Conservation (phyloP, 1,140 invertebrate genomes). For the Phymorhynchus buccinoides region DNA sequence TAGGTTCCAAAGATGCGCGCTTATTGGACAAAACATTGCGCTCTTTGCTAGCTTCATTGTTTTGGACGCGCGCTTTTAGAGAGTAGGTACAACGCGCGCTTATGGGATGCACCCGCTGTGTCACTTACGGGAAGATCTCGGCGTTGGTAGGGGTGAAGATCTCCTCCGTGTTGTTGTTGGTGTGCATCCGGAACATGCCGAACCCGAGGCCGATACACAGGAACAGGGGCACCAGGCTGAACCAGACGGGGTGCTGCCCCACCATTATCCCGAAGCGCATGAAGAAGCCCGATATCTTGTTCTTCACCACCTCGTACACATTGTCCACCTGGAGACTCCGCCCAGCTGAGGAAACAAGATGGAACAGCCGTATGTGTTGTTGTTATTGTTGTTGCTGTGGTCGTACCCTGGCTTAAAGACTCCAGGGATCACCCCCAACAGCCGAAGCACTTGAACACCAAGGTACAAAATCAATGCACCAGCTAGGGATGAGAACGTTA, state of each 20-base stretch:
- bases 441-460: too few relatives aligned
- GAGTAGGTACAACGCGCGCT: too few relatives aligned
- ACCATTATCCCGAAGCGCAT: slow-evolving; percentile 2
- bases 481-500: too few relatives aligned
- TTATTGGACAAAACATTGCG: neutral
- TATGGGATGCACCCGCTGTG: neutral
- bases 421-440: too few relatives aligned
- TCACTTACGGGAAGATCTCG: slow-evolving; percentile 6
- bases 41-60: neutral
- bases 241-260: neutral
- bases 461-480: too few relatives aligned
- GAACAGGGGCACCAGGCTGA: slow-evolving; percentile 19
- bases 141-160: slow-evolving; percentile 23
- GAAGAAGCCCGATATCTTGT: neutral
- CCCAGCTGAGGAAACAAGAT: neutral
- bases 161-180: slow-evolving; percentile 15
- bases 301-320: slow-evolving; percentile 16
- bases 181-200: slow-evolving; percentile 17
- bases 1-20: neutral
- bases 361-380: neutral
- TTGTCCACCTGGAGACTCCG: neutral
- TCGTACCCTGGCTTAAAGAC: too few relatives aligned
- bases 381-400: neutral
- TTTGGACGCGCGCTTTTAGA: neutral
- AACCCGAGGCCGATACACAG: neutral